Evolutionary conservation across 1,140 invertebrate species (phyloP).

Genomic region (Heliconius eleuchia): DNA sequence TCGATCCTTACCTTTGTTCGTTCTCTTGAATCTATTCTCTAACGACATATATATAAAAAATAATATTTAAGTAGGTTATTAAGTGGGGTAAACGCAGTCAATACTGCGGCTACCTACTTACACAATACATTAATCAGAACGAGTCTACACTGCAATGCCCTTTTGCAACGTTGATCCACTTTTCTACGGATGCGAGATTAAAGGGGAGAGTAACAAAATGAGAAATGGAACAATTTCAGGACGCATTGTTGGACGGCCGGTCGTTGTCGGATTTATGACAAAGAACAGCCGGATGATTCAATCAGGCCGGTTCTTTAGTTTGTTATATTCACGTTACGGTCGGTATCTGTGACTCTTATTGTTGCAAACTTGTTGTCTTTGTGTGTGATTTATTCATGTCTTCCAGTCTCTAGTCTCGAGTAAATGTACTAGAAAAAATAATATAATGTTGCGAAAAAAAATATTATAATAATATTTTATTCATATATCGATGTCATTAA

Average conservation of each 20-base stretch:
- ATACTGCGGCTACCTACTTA: conserved; percentile 45
- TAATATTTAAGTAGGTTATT: conserved; percentile 24
- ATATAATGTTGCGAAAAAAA: background rate
- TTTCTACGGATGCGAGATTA: conserved; percentile 81
- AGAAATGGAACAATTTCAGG: conserved; percentile 81
- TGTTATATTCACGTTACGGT: conserved; percentile 77
- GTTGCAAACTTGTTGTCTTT: conserved; percentile 63
- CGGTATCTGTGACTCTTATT: conserved; percentile 67
- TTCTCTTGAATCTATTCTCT: background rate
- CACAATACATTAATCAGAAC: conserved; percentile 76
- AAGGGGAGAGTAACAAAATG: conserved; percentile 81
- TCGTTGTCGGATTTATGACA: conserved; percentile 80
- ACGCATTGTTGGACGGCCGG: conserved; percentile 76
- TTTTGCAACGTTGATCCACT: conserved; percentile 79
- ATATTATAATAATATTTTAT: background rate
- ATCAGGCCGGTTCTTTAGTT: conserved; percentile 78
- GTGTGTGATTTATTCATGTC: conserved; percentile 58
- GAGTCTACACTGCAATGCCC: conserved; percentile 74
- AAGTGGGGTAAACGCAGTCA: conserved; percentile 31
- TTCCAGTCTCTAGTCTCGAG: conserved; percentile 28
- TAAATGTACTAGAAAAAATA: background rate
- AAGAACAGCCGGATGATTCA: conserved; percentile 80
- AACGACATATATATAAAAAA: conserved; percentile 10
- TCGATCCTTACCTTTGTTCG: background rate
- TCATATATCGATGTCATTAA: background rate